phyloP scores from a whole-genome alignment of 2,113 vertebrate species.

The Cyprinus carpio region DNA sequence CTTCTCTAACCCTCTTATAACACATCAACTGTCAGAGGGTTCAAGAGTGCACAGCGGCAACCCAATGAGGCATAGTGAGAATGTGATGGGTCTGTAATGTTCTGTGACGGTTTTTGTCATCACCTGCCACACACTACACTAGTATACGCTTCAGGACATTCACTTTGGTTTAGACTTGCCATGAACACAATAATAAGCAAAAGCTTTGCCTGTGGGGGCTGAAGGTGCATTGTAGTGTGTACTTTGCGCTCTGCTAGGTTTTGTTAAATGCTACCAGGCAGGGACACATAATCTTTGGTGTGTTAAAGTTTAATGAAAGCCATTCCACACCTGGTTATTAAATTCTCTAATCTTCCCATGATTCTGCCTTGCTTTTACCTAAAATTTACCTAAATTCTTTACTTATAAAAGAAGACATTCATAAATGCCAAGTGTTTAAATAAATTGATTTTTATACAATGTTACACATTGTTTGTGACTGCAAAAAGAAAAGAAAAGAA shows the following conservation, averaged over 20 bases:
- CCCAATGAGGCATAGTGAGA: conserved; percentile 40
- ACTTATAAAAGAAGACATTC: too few species aligned
- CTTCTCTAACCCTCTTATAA: conserved; percentile 13
- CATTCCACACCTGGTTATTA: neutral
- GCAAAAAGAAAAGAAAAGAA: too few species aligned
- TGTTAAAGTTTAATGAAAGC: neutral
- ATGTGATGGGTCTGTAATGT: conserved; percentile 48
- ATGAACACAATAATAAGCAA: conserved; percentile 32
- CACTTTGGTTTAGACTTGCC: conserved; percentile 33
- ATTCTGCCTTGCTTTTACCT: neutral
- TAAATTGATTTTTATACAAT: too few species aligned
- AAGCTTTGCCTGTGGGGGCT: conserved; percentile 23
- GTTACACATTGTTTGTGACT: too few species aligned
- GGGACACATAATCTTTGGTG: conserved; percentile 13
- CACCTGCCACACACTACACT: conserved; percentile 40
- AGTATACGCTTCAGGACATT: conserved; percentile 41
- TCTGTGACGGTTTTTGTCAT: conserved; percentile 43
- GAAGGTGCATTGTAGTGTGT: conserved; percentile 39
- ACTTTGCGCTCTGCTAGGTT: conserved; percentile 24
- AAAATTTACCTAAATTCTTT: neutral
- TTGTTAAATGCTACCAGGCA: conserved; percentile 31
- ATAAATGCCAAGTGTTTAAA: too few species aligned
- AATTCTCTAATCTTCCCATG: neutral
- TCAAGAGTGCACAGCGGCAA: conserved; percentile 33
- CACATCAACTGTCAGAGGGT: neutral